Base-by-base conservation (phyloP, 2,113 vertebrate genomes). In the Paramisgurnus dabryanus region DNA sequence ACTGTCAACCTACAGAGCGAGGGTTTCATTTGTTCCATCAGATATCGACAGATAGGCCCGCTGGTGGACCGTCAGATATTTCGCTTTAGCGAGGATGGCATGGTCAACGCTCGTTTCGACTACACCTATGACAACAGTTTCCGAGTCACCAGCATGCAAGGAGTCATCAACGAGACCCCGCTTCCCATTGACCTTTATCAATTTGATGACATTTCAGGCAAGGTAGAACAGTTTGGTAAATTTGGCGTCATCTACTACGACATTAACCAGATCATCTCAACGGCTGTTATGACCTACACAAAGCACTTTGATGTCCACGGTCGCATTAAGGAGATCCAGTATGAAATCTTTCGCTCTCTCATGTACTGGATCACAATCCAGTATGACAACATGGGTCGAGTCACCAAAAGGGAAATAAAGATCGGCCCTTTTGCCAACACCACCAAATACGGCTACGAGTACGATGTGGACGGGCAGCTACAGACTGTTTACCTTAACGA, bases 321-420 rank as follows among this genome's bases (percentile, higher is more conserved):
- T 0, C 95, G 98, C 85, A 99, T 99, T 87, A 99, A 98, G 85
- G 98, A 99, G 87, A 98, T 99, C 79, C 97, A 99, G 67, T 99
- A 98, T 39, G 97, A 99, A 89, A 98, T 99, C 84, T 98, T 98
- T 89, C 92, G 98, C 53, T 99, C 98, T 0, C 92, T 98, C 76
- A 99, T 99, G 96, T 99, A 98, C 89, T 99, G 98, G 96, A 98
- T 99, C 90, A 99, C 97, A 84, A 95, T 99, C 84, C 97, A 99
- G 73, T 99, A 99, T 0, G 98, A 99, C 88, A 98, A 95, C 87
- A 96, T 98, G 96, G 98, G 96, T n/a, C 90, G 97, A 11, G 97
- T 99, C 55, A 98, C 96, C 0, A 98, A 97, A 85, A 93, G 97
- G 1, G 98, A 99, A 92, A 97, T 99, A 85, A 99, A 99, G 89